Base-by-base conservation (phyloP, 2,888 invertebrate species). In the Caenorhabditis sp. region DNA sequence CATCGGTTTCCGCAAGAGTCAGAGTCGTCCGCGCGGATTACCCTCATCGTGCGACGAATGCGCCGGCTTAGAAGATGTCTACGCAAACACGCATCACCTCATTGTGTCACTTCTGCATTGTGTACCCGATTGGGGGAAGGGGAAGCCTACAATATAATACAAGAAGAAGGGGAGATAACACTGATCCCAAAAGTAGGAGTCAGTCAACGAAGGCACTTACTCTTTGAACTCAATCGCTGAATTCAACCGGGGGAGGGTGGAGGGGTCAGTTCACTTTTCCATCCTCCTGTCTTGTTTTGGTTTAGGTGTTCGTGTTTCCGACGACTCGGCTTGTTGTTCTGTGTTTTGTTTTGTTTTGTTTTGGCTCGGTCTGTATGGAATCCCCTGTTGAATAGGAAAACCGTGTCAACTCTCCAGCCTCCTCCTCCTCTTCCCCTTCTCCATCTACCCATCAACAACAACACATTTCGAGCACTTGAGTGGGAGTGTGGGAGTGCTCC, bases 1-100 rank as follows among this genome's bases (percentile, higher is more conserved):
- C 47, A 20, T 47, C 47, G 47, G n/a, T 20, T 47, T 47, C 40
- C 40, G 40, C 40, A 32, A 32, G 40, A 40, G 40, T 40, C 40
- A 32, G 40, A 40, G 40, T 40, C 40, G 40, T 47, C 44, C 35
- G 24, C 67, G 26, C 72, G 65, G 74, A 74, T 74, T 74, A 65
- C 65, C 74, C 64, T 68, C 35, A 51, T 77, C 70, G 78, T 78
- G 78, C 70, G 69, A 78, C 70, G 69, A 78, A 77, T 62, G 69
- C 69, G 56, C 78, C 40, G 47, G 56, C 62, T 69, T 58, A 78
- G 69, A 78, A 65, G 78, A 78, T 64, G 78, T 78, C 78, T 78
- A 78, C 64, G 70, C 70, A 78, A 78, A 78, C 78, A 78, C 24
- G 35, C 20, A 47, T 22, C 20, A 56, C 58, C 74, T 65, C 74